These are phyloP conservation scores for Falco biarmicus DNA, from an alignment of 2,797 vertebrate genomes.

Conservation along the genomic window DNA sequence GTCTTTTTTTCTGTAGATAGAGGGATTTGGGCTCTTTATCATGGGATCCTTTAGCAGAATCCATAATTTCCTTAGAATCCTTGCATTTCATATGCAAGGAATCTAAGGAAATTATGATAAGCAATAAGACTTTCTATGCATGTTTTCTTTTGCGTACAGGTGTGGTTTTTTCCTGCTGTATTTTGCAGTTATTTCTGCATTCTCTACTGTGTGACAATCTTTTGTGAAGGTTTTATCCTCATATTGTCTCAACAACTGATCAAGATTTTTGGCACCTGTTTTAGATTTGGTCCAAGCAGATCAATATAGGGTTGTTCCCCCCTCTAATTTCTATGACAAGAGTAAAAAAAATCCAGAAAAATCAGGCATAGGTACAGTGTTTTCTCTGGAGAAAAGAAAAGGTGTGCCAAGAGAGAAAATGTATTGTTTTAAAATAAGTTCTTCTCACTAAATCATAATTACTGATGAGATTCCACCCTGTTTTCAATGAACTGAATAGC, in stretches of 20 bases:
- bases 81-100: not conserved
- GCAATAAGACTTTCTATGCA: not conserved
- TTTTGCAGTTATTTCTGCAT: not conserved
- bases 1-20: not conserved
- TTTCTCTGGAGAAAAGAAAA: not conserved
- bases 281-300: not conserved
- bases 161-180: not conserved
- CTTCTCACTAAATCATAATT: not conserved
- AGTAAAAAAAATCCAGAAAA: not conserved
- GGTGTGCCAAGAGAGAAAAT: not conserved
- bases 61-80: not conserved
- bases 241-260: not conserved
- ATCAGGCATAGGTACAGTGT: not conserved
- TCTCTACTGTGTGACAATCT: not conserved
- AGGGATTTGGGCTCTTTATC: not conserved
- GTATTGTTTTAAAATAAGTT: not conserved
- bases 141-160: not conserved
- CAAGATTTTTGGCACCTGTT: not conserved
- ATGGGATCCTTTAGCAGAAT: not conserved
- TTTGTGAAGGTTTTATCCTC: not conserved
- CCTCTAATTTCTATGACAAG: not conserved
- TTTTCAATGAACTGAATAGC: not conserved
- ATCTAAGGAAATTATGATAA: not conserved
- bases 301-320: not conserved
- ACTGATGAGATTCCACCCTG: not conserved